A percentile compares a stretch with the other conserved stretches of the same genome.
These are phyloP conservation scores for Seriola rivoliana DNA, from an alignment of 2,113 vertebrate genomes.

Conservation along the genomic window DNA sequence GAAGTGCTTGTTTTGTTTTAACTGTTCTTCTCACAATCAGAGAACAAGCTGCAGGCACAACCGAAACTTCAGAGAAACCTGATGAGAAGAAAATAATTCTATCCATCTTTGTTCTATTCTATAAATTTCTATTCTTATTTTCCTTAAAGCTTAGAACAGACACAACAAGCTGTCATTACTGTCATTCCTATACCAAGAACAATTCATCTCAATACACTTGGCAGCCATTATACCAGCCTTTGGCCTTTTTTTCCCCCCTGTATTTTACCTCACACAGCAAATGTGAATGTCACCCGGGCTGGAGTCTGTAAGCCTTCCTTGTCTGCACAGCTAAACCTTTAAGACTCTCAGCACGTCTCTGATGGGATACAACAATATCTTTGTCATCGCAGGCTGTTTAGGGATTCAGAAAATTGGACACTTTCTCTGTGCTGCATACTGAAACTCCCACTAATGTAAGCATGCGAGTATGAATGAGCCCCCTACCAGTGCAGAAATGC, in stretches of 20 bases:
- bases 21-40: neutral
- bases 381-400: constrained; percentile 35
- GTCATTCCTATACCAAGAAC: neutral
- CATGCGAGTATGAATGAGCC: constrained; percentile 4
- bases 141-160: too few species aligned
- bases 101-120: too few species aligned
- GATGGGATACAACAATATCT: constrained; percentile 43
- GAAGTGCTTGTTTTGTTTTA: neutral
- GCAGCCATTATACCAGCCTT: constrained; percentile 9
- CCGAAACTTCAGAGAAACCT: constrained; percentile 3
- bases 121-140: too few species aligned
- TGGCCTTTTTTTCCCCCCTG: neutral
- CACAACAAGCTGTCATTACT: constrained; percentile 44
- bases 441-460: constrained; percentile 48
- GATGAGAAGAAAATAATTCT: neutral
- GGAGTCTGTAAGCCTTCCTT: neutral
- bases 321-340: constrained; percentile 41
- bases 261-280: constrained; percentile 21
- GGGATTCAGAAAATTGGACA: constrained; percentile 3
- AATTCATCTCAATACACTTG: constrained; percentile 1
- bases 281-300: constrained; percentile 54
- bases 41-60: constrained; percentile 5
- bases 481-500: constrained; percentile 24
- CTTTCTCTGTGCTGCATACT: neutral
- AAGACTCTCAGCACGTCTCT: constrained; percentile 21